Base-by-base conservation (phyloP, 2,888 invertebrate species). In the Mayetiola destructor region DNA sequence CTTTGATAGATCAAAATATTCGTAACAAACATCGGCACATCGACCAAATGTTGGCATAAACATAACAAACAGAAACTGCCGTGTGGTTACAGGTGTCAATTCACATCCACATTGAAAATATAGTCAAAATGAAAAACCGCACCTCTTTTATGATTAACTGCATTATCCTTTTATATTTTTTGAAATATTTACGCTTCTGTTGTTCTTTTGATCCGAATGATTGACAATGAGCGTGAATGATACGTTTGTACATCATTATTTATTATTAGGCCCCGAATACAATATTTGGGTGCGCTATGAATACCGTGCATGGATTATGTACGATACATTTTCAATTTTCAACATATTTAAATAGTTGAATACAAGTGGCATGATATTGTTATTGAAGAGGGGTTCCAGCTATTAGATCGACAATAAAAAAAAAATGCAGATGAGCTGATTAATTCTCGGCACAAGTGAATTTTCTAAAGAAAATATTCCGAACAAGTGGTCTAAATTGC, bases 21-120 rank as follows among this genome's bases (percentile, higher is more conserved):
- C 23, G 27, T 27, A 23, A 27, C 48, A 27, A 14, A 27, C 42
- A 48, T 48, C 27, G 6, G 12, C 10, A 42, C n/a, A 27, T 1
- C n/a, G 27, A 2, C 48, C 14, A 27, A 21, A 5, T 18, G n/a
- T n/a, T n/a, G n/a, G n/a, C 42, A 48, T 48, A n/a, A 4, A 10
- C 10, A 42, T 9, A 27, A 2, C n/a, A 16, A 2, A 23, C 14
- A 27, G 12, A 5, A 8, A 18, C 6, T 39, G 12, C 16, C 14
- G 23, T 56, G 56, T 39, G 56, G 56, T 56, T 56, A 56, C 56
- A 56, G 56, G 56, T 56, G 56, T 56, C 56, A 40, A 36, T 37
- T 39, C 37, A 37, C 29, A 56, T 56, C 40, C n/a, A 39, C 27
- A 48, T 27, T 27, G 27, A 48, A 48, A 48, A 27, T 27, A n/a